A percentile compares a stretch with the other conserved stretches of the same genome.
Evolutionary conservation across 2,888 invertebrate species (phyloP).

Genomic region (Chrysomela aeneicollis): DNA sequence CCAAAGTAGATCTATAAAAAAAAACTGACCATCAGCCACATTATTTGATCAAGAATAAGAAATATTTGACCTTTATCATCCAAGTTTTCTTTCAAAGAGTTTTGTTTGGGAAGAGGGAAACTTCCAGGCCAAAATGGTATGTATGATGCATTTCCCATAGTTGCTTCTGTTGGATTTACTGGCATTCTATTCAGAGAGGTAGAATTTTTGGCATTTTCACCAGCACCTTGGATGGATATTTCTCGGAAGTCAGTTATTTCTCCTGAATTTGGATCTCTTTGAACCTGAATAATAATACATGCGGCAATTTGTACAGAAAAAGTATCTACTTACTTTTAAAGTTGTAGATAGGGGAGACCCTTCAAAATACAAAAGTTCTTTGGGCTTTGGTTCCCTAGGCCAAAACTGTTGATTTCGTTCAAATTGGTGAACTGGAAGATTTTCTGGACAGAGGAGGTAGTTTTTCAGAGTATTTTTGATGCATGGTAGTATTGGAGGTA

Average conservation of each 20-base stretch:
- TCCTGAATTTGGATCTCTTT: constrained; percentile 79
- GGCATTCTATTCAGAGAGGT: constrained; percentile 83
- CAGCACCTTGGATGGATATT: constrained; percentile 66
- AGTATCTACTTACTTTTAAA: constrained; percentile 60
- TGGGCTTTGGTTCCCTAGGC: constrained; percentile 65
- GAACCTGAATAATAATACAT: constrained; percentile 61
- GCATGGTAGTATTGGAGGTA: constrained; percentile 63
- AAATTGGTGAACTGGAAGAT: constrained; percentile 76
- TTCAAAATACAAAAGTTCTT: constrained; percentile 64
- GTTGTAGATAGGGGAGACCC: constrained; percentile 64
- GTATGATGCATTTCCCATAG: constrained; percentile 80
- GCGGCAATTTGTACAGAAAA: background rate
- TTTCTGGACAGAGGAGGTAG: constrained; percentile 73
- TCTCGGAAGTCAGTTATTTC: constrained; percentile 76
- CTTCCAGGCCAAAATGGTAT: constrained; percentile 91
- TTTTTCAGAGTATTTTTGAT: constrained; percentile 71
- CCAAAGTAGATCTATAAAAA: constrained; percentile 49
- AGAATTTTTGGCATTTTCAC: constrained; percentile 75
- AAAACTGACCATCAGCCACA: constrained; percentile 13
- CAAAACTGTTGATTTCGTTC: constrained; percentile 74
- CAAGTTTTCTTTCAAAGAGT: constrained; percentile 61
- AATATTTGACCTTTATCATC: constrained; percentile 33
- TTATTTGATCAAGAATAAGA: background rate
- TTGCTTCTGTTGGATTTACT: constrained; percentile 72
- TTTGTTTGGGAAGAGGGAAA: constrained; percentile 65